phyloP scores from a whole-genome alignment of 2,113 vertebrate species.

The Thinocorus orbignyianus region DNA sequence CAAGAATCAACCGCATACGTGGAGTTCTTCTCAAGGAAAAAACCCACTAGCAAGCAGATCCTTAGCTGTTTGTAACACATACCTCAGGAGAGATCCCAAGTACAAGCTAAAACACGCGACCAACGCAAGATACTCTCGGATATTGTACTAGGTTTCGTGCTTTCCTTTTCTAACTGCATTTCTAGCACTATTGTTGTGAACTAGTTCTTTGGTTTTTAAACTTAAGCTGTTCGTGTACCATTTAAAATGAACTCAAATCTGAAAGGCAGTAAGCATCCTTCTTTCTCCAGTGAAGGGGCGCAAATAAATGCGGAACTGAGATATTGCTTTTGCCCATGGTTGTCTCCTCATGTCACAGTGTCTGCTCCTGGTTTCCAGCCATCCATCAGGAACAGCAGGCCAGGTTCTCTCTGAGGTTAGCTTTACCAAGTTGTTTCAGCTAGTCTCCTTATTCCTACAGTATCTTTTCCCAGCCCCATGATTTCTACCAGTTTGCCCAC shows the following conservation, averaged over 20 bases:
- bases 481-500: not conserved
- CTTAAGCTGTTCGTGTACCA: not conserved
- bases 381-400: not conserved
- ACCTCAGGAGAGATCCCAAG: not conserved
- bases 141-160: rapidly evolving
- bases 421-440: not conserved
- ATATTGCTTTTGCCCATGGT: not conserved
- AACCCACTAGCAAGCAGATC: not conserved
- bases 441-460: not conserved
- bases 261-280: not conserved
- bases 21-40: not conserved
- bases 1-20: not conserved
- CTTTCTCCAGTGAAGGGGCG: rapidly evolving
- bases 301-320: not conserved
- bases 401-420: not conserved
- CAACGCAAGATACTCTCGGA: not conserved
- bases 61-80: not conserved
- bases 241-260: not conserved
- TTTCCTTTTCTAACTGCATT: not conserved
- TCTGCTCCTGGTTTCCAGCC: not conserved
- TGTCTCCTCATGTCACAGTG: not conserved
- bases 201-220: not conserved
- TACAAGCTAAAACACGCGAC: not conserved
- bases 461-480: not conserved
- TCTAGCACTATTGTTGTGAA: not conserved